Base-by-base conservation (phyloP, 2,888 invertebrate species). In the Agrochola lota region DNA sequence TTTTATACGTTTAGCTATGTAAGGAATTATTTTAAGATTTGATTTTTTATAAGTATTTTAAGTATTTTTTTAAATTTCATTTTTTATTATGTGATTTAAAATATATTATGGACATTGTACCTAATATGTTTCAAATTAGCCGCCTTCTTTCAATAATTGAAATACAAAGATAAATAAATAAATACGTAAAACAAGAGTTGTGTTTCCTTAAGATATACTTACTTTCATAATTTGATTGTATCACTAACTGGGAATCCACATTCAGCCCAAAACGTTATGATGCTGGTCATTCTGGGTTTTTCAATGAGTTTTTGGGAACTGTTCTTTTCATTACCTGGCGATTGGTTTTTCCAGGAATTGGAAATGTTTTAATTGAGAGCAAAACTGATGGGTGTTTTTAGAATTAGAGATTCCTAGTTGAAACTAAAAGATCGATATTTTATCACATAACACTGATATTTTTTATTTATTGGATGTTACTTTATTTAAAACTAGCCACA, bases 81-180 rank as follows among this genome's bases (percentile, higher is more conserved):
- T 87, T 81, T 77, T 72, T 40, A 79, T 71, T 83, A 77, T 83
- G 64, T 87, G 88, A 86, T 86, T 88, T 87, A 66, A 73, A 82
- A 87, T 81, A 75, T 87, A 79, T 83, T 83, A 79, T 55, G 86
- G 82, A 77, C 57, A 67, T 52, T 75, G 66, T 77, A 68, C 81
- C 75, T 84, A 82, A 80, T 88, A 83, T 85, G 43, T 88, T 84
- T 84, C 62, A 84, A 84, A 87, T 86, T 87, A 77, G 75, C 88
- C 84, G 87, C 87, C 87, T 87, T 80, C 62, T 74, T 80, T 72
- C 30, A 63, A 60, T 77, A 67, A 70, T 81, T 85, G 71, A 76
- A 69, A 67, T 74, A 69, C 74, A 68, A 71, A 74, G 69, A 84
- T 68, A 55, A 85, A 74, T 85, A 85, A 85, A 85, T 57, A 40